Conservation (phyloP, 2,113 vertebrate genomes). For the Paralichthys olivaceus region DNA sequence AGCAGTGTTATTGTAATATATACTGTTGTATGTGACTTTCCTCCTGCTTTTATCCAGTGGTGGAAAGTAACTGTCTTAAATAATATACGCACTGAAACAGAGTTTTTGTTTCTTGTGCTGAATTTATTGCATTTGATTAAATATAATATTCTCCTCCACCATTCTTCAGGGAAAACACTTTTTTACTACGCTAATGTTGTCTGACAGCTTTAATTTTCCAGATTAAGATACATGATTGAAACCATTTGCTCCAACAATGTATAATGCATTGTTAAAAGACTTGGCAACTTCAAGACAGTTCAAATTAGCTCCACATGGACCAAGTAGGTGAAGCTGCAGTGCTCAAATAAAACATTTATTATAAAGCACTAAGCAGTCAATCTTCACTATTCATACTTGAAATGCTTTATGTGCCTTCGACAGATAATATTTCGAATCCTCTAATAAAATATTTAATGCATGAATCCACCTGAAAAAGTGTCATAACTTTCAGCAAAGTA, state of each 20-base stretch:
- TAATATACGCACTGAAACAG: not conserved
- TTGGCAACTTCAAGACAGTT: not conserved
- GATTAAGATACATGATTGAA: not conserved
- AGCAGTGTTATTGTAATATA: not conserved
- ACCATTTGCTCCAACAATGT: not conserved
- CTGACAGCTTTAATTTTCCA: not conserved
- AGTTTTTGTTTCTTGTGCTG: not conserved
- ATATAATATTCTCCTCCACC: not conserved
- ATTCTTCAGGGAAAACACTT: not conserved
- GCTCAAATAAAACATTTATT: not conserved
- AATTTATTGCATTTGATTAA: not conserved
- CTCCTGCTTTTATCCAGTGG: not conserved
- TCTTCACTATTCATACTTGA: no score
- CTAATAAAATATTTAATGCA: not conserved
- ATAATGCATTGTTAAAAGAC: not conserved
- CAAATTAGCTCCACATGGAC: not conserved
- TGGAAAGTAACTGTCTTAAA: not conserved
- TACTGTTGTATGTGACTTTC: not conserved
- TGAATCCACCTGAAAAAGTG: not conserved
- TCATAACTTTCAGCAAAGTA: not conserved
- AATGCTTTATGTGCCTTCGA: not conserved
- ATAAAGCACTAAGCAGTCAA: not conserved
- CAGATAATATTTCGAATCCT: not conserved
- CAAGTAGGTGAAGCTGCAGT: not conserved
- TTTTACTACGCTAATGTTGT: not conserved